Conservation (phyloP, 2,797 vertebrate species). For the Cynodonichthys magdalenae region DNA sequence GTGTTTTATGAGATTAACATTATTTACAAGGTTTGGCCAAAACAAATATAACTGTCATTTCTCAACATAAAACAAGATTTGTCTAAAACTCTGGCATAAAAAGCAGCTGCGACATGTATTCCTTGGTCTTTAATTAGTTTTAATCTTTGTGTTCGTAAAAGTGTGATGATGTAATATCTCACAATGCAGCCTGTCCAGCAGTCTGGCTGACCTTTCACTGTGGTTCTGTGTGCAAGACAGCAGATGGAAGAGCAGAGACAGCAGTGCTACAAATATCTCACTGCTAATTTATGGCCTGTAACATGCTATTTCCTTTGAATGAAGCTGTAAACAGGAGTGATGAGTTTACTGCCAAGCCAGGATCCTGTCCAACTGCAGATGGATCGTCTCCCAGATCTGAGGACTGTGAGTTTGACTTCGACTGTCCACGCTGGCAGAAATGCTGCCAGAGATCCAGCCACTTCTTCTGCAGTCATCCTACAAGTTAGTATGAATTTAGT, state of each 20-base stretch:
- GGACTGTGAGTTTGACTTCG: conserved; percentile 81
- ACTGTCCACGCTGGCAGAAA: conserved; percentile 89
- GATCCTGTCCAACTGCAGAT: conserved; percentile 80
- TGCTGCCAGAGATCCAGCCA: conserved; percentile 81
- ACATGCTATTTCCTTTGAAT: conserved; percentile 63
- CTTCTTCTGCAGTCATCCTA: conserved; percentile 62
- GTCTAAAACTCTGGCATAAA: too few relatives aligned
- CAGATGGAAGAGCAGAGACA: conserved; percentile 52
- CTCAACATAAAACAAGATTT: too few relatives aligned
- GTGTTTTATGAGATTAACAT: too few relatives aligned
- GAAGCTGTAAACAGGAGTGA: conserved; percentile 83
- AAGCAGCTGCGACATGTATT: too few relatives aligned
- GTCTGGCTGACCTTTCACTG: conserved; percentile 35
- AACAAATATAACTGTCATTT: too few relatives aligned
- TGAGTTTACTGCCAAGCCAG: conserved; percentile 85
- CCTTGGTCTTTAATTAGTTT: not conserved
- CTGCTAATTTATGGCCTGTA: conserved; percentile 51
- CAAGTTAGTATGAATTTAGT: conserved; percentile 63
- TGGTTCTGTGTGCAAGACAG: conserved; percentile 45
- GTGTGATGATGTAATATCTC: conserved; percentile 17
- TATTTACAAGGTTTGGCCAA: too few relatives aligned
- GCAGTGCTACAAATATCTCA: conserved; percentile 41
- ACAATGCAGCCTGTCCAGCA: conserved; percentile 1
- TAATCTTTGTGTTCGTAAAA: conserved; percentile 11
- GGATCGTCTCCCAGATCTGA: conserved; percentile 26